A percentile compares a stretch with the other conserved stretches of the same genome.
These are phyloP conservation scores for Kryptolebias ocellatus DNA, from an alignment of 2,797 vertebrate genomes.

Conservation along the genomic window DNA sequence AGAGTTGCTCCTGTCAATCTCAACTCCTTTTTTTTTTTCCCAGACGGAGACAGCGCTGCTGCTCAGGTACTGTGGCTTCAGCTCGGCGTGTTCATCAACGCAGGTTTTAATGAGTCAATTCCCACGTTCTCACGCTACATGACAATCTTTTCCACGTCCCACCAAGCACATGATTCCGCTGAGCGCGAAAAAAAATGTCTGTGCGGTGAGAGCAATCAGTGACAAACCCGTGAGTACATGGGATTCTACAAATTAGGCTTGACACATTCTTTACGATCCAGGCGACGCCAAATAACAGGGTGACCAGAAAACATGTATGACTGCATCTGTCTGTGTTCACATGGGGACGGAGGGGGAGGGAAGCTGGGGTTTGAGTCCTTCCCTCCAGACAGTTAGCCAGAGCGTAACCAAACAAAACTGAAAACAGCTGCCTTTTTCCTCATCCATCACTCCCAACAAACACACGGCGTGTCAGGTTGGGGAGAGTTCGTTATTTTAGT, in stretches of 20 bases:
- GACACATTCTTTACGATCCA: constrained; percentile 35
- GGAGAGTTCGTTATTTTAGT: constrained; percentile 30
- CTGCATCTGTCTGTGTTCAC: constrained; percentile 39
- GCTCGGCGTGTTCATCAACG: constrained; percentile 7
- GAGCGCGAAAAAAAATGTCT: not conserved
- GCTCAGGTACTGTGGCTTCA: not conserved
- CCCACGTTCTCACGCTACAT: constrained; percentile 26
- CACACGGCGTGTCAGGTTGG: constrained; percentile 32
- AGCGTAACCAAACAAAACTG: constrained; percentile 55
- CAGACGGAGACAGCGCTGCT: constrained; percentile 9
- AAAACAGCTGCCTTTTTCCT: constrained; percentile 61
- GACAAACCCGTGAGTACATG: constrained; percentile 6
- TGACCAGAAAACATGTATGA: constrained; percentile 50
- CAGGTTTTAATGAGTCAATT: constrained; percentile 55
- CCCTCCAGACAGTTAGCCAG: constrained; percentile 53
- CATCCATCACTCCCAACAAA: constrained; percentile 37
- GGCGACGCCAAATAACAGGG: constrained; percentile 24
- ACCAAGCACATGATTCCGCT: constrained; percentile 19
- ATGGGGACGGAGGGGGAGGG: not conserved
- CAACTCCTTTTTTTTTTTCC: not conserved
- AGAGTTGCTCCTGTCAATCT: constrained; percentile 42
- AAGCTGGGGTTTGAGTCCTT: constrained; percentile 12
- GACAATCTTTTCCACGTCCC: not conserved
- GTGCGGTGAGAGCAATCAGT: constrained; percentile 1
- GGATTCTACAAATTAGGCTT: constrained; percentile 13